Base-by-base conservation (phyloP, 2,113 vertebrate genomes). In the Menura novaehollandiae region DNA sequence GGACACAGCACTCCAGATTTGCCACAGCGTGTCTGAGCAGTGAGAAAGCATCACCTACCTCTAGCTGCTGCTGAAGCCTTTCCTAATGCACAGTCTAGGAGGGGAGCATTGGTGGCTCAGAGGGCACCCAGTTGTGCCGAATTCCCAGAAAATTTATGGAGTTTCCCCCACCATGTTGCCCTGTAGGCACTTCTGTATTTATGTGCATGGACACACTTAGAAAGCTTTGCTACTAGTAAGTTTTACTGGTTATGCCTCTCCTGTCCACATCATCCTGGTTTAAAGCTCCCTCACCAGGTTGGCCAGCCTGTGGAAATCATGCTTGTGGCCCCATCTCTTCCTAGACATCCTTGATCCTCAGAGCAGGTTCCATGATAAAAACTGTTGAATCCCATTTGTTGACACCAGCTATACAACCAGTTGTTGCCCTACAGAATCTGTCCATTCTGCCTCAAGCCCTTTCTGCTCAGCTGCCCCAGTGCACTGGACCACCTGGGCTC, bases 201-300 rank as follows among this genome's bases (percentile, higher is more conserved):
- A 44, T 17, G 7, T 68, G 39, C 49, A 49, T 13, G 28, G 16
- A 32, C 7, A 52, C 14, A 7, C 6, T 49, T 58, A 20, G 5
- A 10, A 17, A n/a, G 6, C 13, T n/a, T 33, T 58, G 16, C 43
- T 37, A 18, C n/a, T 28, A 15, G 14, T 9, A 27, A 0, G 0
- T 46, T 77, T 55, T 69, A 12, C 41, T 32, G 16, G 33, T 33
- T 44, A 35, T n/a, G 9, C 20, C 33, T 75, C 27, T 49, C 27
- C 30, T 91, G n/a, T 26, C 32, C 63, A 33, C n/a, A n/a, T 58
- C 23, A 53, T 30, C 33, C 20, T 24, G 5, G 22, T 15, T 73
- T 80, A 59, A 91, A 84, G 2, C 6, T 68, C 18, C 35, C 10
- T 59, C 11, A 43, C 13, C 9, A 67, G 6, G 5, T 3, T 37